These are phyloP conservation scores for Eubasilissa regina DNA, from an alignment of 1,140 invertebrate genomes.

Conservation along the genomic window DNA sequence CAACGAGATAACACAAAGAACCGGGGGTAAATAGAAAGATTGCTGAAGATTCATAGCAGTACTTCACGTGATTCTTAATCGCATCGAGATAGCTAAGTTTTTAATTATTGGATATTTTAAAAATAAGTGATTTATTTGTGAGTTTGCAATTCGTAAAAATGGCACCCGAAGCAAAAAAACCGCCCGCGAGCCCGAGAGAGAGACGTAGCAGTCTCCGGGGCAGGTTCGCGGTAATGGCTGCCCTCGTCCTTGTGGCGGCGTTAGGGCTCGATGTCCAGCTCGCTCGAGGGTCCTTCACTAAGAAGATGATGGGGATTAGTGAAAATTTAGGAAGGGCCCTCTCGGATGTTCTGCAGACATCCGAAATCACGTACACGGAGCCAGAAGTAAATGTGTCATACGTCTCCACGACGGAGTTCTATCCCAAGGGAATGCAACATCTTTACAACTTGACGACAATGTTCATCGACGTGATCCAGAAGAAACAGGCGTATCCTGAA, in stretches of 20 bases:
- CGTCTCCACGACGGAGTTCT: conserved; percentile 74
- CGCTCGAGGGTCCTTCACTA: conserved; percentile 53
- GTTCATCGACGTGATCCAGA: conserved; percentile 74
- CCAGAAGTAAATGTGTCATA: conserved; percentile 72
- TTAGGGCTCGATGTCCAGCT: conserved; percentile 34
- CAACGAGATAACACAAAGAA: conserved; percentile 42
- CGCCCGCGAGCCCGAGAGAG: background rate
- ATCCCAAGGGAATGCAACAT: conserved; percentile 79
- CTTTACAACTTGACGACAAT: conserved; percentile 78
- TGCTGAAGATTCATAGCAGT: background rate
- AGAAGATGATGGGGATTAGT: conserved; percentile 61
- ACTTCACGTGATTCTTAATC: background rate
- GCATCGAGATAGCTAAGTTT: background rate
- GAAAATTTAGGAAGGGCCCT: conserved; percentile 63
- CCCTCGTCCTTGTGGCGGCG: conserved; percentile 15
- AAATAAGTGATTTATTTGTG: background rate
- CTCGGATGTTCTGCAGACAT: conserved; percentile 63
- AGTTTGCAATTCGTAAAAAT: conserved; percentile 35
- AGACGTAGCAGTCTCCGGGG: background rate
- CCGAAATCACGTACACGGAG: conserved; percentile 66
- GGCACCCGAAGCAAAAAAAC: conserved; percentile 22
- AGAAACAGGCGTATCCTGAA: conserved; percentile 69
- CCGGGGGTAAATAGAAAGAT: conserved; percentile 15
- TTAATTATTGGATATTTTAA: background rate
- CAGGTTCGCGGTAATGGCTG: conserved; percentile 36